A percentile compares a stretch with the other conserved stretches of the same genome.
These are phyloP conservation scores for Panagrolaimus sp. DNA, from an alignment of 1,140 invertebrate species.

Conservation along the genomic window DNA sequence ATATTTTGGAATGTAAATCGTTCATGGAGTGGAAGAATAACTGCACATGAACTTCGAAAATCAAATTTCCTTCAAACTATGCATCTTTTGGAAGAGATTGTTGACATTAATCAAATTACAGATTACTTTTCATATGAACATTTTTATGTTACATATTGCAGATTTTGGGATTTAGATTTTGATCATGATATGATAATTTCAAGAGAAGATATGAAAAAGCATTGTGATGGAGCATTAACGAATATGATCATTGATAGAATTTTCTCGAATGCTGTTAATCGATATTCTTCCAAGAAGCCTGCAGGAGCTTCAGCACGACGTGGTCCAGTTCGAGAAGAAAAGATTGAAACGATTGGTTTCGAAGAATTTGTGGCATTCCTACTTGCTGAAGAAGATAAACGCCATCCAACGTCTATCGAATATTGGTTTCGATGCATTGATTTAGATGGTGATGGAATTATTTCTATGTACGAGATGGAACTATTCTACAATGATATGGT, in stretches of 20 bases:
- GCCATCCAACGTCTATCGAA: conserved; percentile 74
- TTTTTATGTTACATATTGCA: conserved; percentile 99
- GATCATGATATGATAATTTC: conserved; percentile 75
- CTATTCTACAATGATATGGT: conserved; percentile 98
- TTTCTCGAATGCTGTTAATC: conserved; percentile 89
- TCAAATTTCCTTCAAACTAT: conserved; percentile 74
- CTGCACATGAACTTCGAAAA: conserved; percentile 77
- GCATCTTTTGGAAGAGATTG: conserved; percentile 70
- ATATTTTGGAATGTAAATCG: conserved; percentile 97
- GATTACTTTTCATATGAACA: conserved; percentile 98
- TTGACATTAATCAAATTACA: conserved; percentile 89
- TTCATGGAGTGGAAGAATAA: conserved; percentile 90
- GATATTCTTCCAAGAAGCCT: conserved; percentile 54
- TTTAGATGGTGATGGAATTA: conserved; percentile 89
- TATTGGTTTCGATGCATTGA: conserved; percentile 72
- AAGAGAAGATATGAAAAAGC: conserved; percentile 80
- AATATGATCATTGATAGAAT: conserved; percentile 91
- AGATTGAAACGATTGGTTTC: conserved; percentile 62
- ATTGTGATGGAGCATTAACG: conserved; percentile 94
- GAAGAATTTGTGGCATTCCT: conserved; percentile 96
- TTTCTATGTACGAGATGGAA: conserved; percentile 97
- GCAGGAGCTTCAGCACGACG: not conserved
- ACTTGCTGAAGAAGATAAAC: conserved; percentile 95
- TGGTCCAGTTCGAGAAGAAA: conserved; percentile 34
- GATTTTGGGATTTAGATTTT: conserved; percentile 98